These are phyloP conservation scores for Zeuzera pyrina DNA, from an alignment of 2,888 invertebrate species.

Conservation along the genomic window DNA sequence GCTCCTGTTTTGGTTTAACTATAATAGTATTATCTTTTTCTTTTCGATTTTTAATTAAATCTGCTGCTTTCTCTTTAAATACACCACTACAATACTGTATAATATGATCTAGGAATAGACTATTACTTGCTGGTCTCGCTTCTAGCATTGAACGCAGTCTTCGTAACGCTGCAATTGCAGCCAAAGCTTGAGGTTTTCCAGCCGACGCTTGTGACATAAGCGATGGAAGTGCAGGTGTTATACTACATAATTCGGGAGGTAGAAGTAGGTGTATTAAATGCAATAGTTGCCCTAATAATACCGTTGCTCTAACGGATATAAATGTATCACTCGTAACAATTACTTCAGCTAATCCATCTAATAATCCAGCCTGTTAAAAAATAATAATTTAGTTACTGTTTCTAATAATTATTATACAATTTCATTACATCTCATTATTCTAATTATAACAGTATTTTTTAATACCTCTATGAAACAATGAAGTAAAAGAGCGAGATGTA, in stretches of 20 bases:
- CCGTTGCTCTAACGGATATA: conserved; percentile 92
- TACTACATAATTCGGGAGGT: conserved; percentile 89
- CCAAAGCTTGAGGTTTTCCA: conserved; percentile 85
- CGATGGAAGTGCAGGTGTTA: conserved; percentile 87
- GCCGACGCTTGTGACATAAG: conserved; percentile 85
- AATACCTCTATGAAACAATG: conserved; percentile 87
- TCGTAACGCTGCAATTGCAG: conserved; percentile 86
- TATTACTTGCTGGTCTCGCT: conserved; percentile 85
- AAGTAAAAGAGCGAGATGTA: conserved; percentile 90
- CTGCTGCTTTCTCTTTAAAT: conserved; percentile 40
- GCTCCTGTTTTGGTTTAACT: conserved; percentile 35
- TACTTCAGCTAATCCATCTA: conserved; percentile 93
- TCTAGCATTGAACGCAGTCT: conserved; percentile 86
- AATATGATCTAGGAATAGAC: conserved; percentile 87
- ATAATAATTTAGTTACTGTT: not conserved
- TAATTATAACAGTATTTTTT: not conserved
- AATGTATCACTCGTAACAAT: conserved; percentile 91
- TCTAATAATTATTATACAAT: not conserved
- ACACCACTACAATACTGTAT: conserved; percentile 73
- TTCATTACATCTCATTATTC: not conserved
- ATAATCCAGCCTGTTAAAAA: conserved; percentile 79
- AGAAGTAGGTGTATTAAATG: conserved; percentile 89
- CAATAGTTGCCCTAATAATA: conserved; percentile 89
- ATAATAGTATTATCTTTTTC: conserved; percentile 56
- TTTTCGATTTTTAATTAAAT: conserved; percentile 44